Evolutionary conservation across 2,888 invertebrate genomes (phyloP), one percentile per base, ranked within the genome.

Genomic region (Mythimna lalbum): DNA sequence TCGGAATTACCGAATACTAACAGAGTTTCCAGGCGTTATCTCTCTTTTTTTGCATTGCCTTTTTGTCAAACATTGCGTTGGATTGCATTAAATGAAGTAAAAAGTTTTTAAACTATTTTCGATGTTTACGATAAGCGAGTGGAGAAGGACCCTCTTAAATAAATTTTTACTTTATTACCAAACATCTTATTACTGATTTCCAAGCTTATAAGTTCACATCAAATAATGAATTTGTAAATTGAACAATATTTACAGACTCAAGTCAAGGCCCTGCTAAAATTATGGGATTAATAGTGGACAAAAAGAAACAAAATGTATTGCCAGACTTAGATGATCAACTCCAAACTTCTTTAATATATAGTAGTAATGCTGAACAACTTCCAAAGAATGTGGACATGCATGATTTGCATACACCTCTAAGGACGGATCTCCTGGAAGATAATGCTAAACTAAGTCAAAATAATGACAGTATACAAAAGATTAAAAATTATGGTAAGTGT

Each of bases 401-500:
- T n/a, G 61, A 64, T 12, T 53, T 63, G 19, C 49, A 43, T 19
- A 27, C 47, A 56, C 10, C 50, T 14, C 14, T 36, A 31, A 19
- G 63, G 12, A 59, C 49, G 19, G 60, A 65, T n/a, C 14, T 36
- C 17, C 23, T n/a, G 27, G 39, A 71, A 17, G 39, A 43, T 47
- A 56, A 19, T 9, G 39, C 36, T 27, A 36, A 23, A 53, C 21
- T 49, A 36, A 47, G 43, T 56, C 4, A 71, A 3, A 19, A 21
- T 9, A 53, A 59, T 39, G n/a, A 21, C 14, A 43, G n/a, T 53
- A n/a, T 49, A 33, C 33, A 33, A 1, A 43, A 12, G 7, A 68
- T 83, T 1, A 81, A 81, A 62, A 78, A 82, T 69, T 88, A 80
- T 81, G 82, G 88, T 88, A 73, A 81, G 82, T 73, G 19, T 36